Base-by-base conservation (phyloP, 2,113 vertebrate species). In the Polyodon spathula region DNA sequence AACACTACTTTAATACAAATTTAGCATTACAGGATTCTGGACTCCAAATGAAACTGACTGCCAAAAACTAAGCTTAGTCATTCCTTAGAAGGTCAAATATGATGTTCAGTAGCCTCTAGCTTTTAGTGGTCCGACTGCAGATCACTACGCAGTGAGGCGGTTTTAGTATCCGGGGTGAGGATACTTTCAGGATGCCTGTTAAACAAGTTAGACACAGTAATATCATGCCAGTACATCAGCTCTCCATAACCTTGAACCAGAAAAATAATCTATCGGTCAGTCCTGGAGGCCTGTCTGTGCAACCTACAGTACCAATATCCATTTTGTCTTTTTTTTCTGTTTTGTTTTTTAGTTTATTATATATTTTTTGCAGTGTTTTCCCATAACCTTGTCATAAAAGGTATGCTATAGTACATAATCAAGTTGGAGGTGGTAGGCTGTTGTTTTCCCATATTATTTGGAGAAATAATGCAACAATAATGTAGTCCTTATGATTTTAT, bases 11-110 rank as follows among this genome's bases (percentile, higher is more conserved):
- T n/a, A 50, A 50, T 12, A 50, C 3, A 10, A n/a, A n/a, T n/a
- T n/a, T 12, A 50, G 14, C 12, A 6, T 6, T 6, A n/a, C 48
- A 50, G 48, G 12, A 4, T 14, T n/a, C 48, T 50, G 48, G 48
- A 50, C 12, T 50, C 10, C 48, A 50, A 50, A 50, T 50, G 9
- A 50, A n/a, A 12, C 48, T 3, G 48, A n/a, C 48, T 50, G 48
- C 48, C 48, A 50, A 50, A 50, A 14, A 6, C 48, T 50, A 6
- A 50, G 2, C 14, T 50, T 50, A 50, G 2, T 50, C 48, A 50
- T n/a, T 50, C 48, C 48, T 50, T 50, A 50, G 48, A 50, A 50
- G 48, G 48, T 50, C 48, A 50, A 50, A 50, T 50, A 10, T 3
- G 8, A 14, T n/a, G 12, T 50, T n/a, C 27, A 27, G 3, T 2